phyloP scores from a whole-genome alignment of 2,797 vertebrate species.

The Picus viridis region DNA sequence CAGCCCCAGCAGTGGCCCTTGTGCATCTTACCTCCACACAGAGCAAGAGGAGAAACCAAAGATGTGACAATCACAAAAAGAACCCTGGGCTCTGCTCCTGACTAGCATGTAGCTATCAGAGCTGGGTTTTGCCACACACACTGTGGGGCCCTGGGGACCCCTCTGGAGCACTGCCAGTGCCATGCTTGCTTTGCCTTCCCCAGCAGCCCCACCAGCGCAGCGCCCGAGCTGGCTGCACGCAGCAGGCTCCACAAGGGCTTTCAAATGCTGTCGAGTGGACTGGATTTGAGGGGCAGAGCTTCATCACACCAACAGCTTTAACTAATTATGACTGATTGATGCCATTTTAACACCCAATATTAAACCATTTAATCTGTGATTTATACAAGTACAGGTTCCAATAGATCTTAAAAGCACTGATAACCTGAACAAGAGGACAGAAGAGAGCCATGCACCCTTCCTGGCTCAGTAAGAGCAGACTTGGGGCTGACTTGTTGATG shows the following conservation, averaged over 20 bases:
- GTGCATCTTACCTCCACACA: accelerated
- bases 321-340: not conserved
- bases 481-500: not conserved
- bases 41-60: not conserved
- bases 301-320: not conserved
- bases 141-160: accelerated
- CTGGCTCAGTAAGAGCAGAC: not conserved
- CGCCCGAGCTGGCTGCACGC: not conserved
- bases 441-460: not conserved
- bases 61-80: accelerated
- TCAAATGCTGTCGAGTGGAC: not conserved
- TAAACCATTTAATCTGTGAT: not conserved
- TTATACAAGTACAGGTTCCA: not conserved
- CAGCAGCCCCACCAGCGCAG: not conserved
- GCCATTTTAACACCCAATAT: not conserved
- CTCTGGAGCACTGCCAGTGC: accelerated
- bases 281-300: not conserved
- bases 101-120: too few species aligned
- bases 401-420: not conserved
- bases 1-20: too few species aligned
- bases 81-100: accelerated
- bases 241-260: not conserved
- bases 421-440: not conserved
- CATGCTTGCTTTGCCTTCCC: accelerated
- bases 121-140: accelerated